Conservation (phyloP, 2,113 vertebrate species). For the Tamias sibiricus region DNA sequence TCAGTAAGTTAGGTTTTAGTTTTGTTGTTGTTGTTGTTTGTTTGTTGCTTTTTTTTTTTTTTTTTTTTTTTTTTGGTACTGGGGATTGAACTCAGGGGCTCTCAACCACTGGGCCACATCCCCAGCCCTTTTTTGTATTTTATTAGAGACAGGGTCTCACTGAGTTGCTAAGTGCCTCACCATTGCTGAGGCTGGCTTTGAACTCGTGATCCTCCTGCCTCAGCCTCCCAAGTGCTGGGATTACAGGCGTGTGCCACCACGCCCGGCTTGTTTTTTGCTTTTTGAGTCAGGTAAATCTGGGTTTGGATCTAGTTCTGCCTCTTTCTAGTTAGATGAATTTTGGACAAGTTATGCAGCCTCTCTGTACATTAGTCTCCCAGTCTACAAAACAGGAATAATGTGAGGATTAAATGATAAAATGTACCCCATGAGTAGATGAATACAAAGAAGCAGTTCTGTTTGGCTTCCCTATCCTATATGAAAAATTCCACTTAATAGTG, state of each 20-base stretch:
- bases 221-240: too few species aligned
- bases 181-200: too few species aligned
- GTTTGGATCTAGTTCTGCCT: neutral
- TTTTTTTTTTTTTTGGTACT: too few species aligned
- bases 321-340: slow-evolving; percentile 19
- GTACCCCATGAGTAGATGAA: neutral
- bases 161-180: too few species aligned
- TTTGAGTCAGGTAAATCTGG: neutral
- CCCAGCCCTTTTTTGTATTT: too few species aligned
- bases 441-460: neutral
- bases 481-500: neutral
- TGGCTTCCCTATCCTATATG: neutral
- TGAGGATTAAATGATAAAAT: slow-evolving; percentile 21
- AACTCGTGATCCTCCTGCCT: too few species aligned
- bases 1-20: neutral
- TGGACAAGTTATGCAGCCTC: slow-evolving; percentile 9
- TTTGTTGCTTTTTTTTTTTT: too few species aligned
- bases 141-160: too few species aligned
- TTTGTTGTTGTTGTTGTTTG: too few species aligned
- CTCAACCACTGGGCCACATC: too few species aligned
- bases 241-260: too few species aligned
- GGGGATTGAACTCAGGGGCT: too few species aligned
- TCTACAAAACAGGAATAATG: neutral
- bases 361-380: neutral
- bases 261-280: neutral